Percentiles rank a stretch among this genome's conserved stretches.
These are phyloP conservation scores for Sycophila sp. DNA, from an alignment of 1,140 invertebrate species.

Conservation along the genomic window DNA sequence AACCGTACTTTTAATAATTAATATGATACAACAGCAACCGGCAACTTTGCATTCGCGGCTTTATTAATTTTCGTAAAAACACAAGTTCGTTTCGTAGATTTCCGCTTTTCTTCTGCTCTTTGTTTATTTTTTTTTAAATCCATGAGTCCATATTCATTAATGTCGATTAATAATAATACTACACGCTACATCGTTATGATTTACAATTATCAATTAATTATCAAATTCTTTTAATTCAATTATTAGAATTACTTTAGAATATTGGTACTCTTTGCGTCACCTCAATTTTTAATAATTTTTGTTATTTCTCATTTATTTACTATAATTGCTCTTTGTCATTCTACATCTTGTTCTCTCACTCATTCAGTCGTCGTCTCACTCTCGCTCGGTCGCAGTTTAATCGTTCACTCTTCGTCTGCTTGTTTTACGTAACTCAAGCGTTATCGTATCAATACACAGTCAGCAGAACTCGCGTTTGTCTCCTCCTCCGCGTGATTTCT, in stretches of 20 bases:
- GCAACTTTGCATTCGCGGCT: conserved; percentile 39
- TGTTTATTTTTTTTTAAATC: conserved; percentile 49
- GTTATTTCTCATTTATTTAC: conserved; percentile 27
- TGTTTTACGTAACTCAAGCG: background rate
- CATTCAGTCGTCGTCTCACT: conserved; percentile 36
- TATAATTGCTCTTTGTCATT: conserved; percentile 37
- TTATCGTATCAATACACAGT: background rate
- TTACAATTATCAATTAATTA: conserved; percentile 67
- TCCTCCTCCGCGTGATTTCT: conserved; percentile 1
- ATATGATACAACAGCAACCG: conserved; percentile 55
- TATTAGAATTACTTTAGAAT: conserved; percentile 69
- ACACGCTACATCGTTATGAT: conserved; percentile 63
- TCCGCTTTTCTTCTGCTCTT: conserved; percentile 44
- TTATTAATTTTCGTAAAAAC: conserved; percentile 46
- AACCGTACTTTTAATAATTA: conserved; percentile 45
- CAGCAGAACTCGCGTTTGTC: conserved; percentile 1
- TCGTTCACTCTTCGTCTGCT: conserved; percentile 21
- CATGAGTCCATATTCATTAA: conserved; percentile 13
- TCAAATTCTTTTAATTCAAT: conserved; percentile 67
- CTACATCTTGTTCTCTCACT: conserved; percentile 27
- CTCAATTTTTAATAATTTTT: conserved; percentile 29
- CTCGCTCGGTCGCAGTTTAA: conserved; percentile 17
- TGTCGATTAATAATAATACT: conserved; percentile 53
- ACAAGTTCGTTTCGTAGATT: conserved; percentile 45
- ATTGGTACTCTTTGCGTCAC: conserved; percentile 59